Percentiles rank a stretch among this genome's conserved stretches.
These are phyloP conservation scores for Fundulus diaphanus DNA, from an alignment of 2,797 vertebrate species.

Conservation along the genomic window DNA sequence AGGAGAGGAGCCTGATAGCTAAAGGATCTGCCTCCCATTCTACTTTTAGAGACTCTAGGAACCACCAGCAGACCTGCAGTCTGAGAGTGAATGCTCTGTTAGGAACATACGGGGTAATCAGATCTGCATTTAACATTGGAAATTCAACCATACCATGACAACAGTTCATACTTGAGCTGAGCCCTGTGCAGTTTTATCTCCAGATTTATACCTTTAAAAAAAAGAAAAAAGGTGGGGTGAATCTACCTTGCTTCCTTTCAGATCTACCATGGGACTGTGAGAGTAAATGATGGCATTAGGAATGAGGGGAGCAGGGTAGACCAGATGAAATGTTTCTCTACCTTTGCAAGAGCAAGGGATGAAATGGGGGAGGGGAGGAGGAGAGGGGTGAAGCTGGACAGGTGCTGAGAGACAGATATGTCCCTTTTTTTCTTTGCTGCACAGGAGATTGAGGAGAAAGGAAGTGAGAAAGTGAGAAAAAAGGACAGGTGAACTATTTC, in stretches of 20 bases:
- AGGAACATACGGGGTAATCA: too few relatives aligned
- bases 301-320: constrained; percentile 38
- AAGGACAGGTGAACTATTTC: constrained; percentile 78
- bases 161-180: not conserved
- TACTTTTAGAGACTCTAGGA: too few relatives aligned
- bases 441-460: constrained; percentile 53
- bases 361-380: constrained; percentile 42
- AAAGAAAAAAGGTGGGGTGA: constrained; percentile 46
- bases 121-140: not conserved
- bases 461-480: constrained; percentile 36
- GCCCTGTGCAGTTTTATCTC: not conserved
- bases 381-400: constrained; percentile 54
- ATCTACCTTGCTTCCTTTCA: constrained; percentile 56
- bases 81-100: too few relatives aligned
- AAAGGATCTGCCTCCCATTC: too few relatives aligned
- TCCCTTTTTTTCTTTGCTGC: constrained; percentile 42
- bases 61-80: too few relatives aligned
- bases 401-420: constrained; percentile 76
- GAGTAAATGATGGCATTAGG: constrained; percentile 70
- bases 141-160: not conserved
- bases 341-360: constrained; percentile 61
- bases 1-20: too few relatives aligned
- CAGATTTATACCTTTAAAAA: constrained; percentile 53
- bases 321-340: constrained; percentile 59
- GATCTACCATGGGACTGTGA: constrained; percentile 59